A percentile compares a stretch with the other conserved stretches of the same genome.
Conservation (phyloP, 2,113 vertebrate genomes). For the Heliornis fulica region DNA sequence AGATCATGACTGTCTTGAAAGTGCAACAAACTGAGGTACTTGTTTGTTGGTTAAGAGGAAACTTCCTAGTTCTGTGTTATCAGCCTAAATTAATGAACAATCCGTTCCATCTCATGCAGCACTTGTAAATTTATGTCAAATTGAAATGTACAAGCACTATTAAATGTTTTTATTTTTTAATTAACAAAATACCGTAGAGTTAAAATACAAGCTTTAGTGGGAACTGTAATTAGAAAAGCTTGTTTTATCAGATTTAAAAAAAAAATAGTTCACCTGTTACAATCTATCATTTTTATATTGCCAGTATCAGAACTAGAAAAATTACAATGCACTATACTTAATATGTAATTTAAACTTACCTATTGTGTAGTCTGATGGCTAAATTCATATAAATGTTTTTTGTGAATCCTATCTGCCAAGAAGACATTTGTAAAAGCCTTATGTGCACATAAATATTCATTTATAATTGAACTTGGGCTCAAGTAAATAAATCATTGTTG, state of each 20-base stretch:
- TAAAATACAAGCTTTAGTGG: slow-evolving; percentile 1
- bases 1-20: not conserved
- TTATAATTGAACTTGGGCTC: not conserved
- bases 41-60: slow-evolving; percentile 45
- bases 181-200: not conserved
- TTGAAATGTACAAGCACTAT: not conserved
- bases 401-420: not conserved
- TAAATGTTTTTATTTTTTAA: not conserved
- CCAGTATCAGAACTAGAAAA: not conserved
- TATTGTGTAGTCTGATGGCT: not conserved
- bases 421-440: not conserved
- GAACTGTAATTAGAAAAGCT: not conserved
- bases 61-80: not conserved
- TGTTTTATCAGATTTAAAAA: not conserved
- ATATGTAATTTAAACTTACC: not conserved
- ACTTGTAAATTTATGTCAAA: slow-evolving; percentile 11
- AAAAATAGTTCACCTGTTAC: not conserved
- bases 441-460: not conserved
- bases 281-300: not conserved
- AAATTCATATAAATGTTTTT: not conserved
- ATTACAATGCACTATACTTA: not conserved
- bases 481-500: not conserved
- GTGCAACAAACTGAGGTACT: not conserved
- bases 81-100: slow-evolving; percentile 25
- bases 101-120: not conserved